These are phyloP conservation scores for Spea multiplicata DNA, from an alignment of 2,113 vertebrate species.

Conservation along the genomic window DNA sequence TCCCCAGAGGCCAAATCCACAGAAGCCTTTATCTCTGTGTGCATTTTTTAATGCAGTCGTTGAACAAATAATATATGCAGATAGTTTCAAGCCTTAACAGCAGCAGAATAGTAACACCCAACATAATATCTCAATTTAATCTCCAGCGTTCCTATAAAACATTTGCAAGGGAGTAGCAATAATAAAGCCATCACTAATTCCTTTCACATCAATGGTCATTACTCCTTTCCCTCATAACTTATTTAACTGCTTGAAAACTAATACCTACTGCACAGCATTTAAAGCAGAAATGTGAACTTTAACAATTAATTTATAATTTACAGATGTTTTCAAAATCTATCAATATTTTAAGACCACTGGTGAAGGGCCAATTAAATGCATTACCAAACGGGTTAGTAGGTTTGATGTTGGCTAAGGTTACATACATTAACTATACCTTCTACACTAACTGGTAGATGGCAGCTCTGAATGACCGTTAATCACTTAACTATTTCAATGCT, in stretches of 20 bases:
- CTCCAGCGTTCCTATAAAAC: neutral
- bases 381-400: slow-evolving; percentile 58
- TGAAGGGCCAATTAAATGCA: slow-evolving; percentile 62
- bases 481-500: neutral
- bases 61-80: neutral
- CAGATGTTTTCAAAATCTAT: slow-evolving; percentile 66
- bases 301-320: slow-evolving; percentile 72
- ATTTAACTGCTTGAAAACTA: slow-evolving; percentile 70
- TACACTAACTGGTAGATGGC: slow-evolving; percentile 2
- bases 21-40: neutral
- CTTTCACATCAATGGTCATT: slow-evolving; percentile 54
- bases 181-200: slow-evolving; percentile 50
- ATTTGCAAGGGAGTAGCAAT: slow-evolving; percentile 22
- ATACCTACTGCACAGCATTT: slow-evolving; percentile 64
- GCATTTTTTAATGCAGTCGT: neutral
- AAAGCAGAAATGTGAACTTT: slow-evolving; percentile 69
- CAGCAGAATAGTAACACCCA: neutral
- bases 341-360: slow-evolving; percentile 64
- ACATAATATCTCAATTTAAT: neutral
- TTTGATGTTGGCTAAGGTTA: slow-evolving; percentile 47
- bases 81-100: neutral
- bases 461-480: neutral
- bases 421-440: slow-evolving; percentile 52
- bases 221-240: slow-evolving; percentile 64
- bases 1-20: neutral